Conservation (phyloP, 1,140 invertebrate species). For the Mercenaria mercenaria region DNA sequence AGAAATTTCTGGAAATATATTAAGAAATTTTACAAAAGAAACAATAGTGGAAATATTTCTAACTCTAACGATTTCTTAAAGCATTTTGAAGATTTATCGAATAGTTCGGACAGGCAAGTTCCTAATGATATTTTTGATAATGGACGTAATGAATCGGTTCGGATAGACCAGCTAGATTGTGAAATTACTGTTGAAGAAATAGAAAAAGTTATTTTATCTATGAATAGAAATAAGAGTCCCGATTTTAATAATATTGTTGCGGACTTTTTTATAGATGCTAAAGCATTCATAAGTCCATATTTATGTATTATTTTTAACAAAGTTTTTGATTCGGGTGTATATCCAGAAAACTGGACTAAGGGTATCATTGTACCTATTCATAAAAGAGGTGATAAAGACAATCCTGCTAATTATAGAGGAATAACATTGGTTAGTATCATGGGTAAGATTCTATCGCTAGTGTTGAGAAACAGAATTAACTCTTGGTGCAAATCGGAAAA, state of each 20-base stretch:
- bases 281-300: constrained; percentile 7
- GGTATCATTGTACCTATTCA: constrained; percentile 1
- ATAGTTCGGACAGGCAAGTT: too few species aligned
- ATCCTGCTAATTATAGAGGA: constrained; percentile 42
- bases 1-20: too few species aligned
- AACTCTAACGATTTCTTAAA: too few species aligned
- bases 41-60: too few species aligned
- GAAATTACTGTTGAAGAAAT: neutral
- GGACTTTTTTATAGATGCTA: constrained; percentile 28
- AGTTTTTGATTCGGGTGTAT: constrained; percentile 20
- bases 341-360: constrained; percentile 6
- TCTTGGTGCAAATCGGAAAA: constrained; percentile 1
- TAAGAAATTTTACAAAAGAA: too few species aligned
- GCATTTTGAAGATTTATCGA: too few species aligned
- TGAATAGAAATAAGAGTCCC: neutral
- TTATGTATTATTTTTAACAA: constrained; percentile 8
- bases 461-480: neutral
- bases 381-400: constrained; percentile 7
- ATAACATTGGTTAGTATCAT: constrained; percentile 8
- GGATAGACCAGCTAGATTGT: neutral
- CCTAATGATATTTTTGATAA: too few species aligned
- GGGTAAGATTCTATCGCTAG: neutral
- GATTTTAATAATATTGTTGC: constrained; percentile 1
- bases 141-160: neutral
- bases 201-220: neutral